phyloP scores from a whole-genome alignment of 2,113 vertebrate species.

The Columbina picui region DNA sequence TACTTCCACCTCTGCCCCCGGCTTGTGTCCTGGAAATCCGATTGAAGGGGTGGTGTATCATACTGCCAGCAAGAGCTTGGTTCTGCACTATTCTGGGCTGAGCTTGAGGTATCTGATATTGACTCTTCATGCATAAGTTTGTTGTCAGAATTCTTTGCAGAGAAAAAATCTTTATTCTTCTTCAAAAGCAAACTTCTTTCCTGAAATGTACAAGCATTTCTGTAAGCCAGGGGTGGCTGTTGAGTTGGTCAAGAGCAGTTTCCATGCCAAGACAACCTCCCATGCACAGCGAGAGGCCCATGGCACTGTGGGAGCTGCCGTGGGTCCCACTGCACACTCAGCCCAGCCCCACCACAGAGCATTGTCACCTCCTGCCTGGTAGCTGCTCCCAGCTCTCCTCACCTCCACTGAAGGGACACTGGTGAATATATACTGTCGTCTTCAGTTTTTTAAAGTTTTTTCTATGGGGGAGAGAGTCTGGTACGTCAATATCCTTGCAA shows the following conservation, averaged over 20 bases:
- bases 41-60: not conserved
- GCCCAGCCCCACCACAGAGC: not conserved
- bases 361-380: not conserved
- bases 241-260: not conserved
- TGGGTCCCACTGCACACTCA: not conserved
- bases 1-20: slow-evolving; percentile 9
- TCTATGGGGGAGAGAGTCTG: not conserved
- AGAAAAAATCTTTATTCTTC: not conserved
- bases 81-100: not conserved
- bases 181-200: not conserved
- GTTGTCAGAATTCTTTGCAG: not conserved
- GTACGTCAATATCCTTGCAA: not conserved
- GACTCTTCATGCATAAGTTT: not conserved
- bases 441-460: not conserved
- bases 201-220: not conserved
- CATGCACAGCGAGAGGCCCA: not conserved
- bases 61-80: not conserved
- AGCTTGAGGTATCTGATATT: not conserved
- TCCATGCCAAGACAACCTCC: not conserved
- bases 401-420: not conserved
- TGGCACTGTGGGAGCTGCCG: not conserved
- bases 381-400: not conserved
- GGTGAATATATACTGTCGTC: not conserved
- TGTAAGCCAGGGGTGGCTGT: not conserved
- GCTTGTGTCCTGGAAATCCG: not conserved